Conservation (phyloP, 1,140 invertebrate genomes). For the Hirudo medicinalis region DNA sequence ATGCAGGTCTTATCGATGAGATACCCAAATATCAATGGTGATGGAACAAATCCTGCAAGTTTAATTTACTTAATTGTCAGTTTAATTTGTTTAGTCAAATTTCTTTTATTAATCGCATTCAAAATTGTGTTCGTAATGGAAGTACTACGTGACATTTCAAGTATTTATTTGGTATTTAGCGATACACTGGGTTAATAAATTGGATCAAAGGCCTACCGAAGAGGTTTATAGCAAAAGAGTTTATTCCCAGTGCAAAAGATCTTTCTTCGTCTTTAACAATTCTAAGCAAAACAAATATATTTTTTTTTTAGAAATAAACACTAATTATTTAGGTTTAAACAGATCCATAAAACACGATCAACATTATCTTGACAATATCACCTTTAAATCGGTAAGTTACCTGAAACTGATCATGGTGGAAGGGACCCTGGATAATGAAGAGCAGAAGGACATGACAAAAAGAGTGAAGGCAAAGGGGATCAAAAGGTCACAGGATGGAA, state of each 20-base stretch:
- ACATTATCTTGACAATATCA: neutral
- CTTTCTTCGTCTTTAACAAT: conserved; percentile 19
- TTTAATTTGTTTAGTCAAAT: too few relatives aligned
- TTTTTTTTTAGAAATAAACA: too few relatives aligned
- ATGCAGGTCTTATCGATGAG: conserved; percentile 19
- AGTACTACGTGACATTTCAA: too few relatives aligned
- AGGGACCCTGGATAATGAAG: conserved; percentile 12
- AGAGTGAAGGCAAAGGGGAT: conserved; percentile 11
- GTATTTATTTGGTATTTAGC: too few relatives aligned
- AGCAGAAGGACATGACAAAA: conserved; percentile 10
- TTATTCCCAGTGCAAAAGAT: conserved; percentile 16
- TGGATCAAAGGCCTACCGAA: conserved; percentile 9
- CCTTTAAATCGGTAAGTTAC: neutral
- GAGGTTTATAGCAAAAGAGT: conserved; percentile 16
- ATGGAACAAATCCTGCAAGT: conserved; percentile 15
- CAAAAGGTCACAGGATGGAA: neutral
- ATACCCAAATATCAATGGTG: conserved; percentile 16
- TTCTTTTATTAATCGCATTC: too few relatives aligned
- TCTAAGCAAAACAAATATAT: neutral
- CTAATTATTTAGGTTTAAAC: neutral
- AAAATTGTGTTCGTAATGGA: too few relatives aligned
- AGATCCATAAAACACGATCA: neutral
- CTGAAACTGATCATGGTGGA: conserved; percentile 15
- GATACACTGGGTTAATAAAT: too few relatives aligned
- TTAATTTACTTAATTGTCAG: too few relatives aligned